A percentile compares a stretch with the other conserved stretches of the same genome.
These are phyloP conservation scores for Corythornis madagascariensis DNA, from an alignment of 2,113 vertebrate species.

Conservation along the genomic window DNA sequence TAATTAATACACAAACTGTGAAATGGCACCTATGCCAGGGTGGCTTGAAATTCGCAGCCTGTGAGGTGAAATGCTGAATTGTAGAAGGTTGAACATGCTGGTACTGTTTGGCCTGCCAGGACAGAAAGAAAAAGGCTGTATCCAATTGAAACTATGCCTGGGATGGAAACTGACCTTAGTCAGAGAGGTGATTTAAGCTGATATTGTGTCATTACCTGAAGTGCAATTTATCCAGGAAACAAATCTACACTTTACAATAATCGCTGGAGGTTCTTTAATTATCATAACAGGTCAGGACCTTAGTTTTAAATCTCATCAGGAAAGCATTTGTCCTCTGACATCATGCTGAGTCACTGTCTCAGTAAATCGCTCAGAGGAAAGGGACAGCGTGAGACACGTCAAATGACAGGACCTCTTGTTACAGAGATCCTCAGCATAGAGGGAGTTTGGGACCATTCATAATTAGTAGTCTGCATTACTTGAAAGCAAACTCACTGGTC, in stretches of 20 bases:
- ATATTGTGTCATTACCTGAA: not conserved
- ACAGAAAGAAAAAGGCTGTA: not conserved
- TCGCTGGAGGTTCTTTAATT: conserved; percentile 36
- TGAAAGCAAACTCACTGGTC: not conserved
- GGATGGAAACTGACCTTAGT: not conserved
- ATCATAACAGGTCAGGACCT: not conserved
- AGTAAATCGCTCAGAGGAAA: not conserved
- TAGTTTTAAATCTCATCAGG: conserved; percentile 26
- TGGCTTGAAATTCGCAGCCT: not conserved
- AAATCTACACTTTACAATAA: not conserved
- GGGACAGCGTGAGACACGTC: accelerated
- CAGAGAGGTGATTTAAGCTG: not conserved
- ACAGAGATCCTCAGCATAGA: not conserved
- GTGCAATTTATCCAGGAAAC: conserved; percentile 9
- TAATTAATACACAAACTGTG: conserved; percentile 25
- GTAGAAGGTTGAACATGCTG: not conserved
- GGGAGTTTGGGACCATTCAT: not conserved
- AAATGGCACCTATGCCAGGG: not conserved
- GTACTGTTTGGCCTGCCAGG: not conserved
- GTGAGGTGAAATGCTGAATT: not conserved
- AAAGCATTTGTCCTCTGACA: conserved; percentile 11
- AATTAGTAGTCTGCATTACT: not conserved
- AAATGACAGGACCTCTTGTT: not conserved
- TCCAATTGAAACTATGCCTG: not conserved
- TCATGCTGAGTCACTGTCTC: not conserved